Evolutionary conservation across 2,797 vertebrate genomes (phyloP).

Genomic region (Chloroceryle inda): DNA sequence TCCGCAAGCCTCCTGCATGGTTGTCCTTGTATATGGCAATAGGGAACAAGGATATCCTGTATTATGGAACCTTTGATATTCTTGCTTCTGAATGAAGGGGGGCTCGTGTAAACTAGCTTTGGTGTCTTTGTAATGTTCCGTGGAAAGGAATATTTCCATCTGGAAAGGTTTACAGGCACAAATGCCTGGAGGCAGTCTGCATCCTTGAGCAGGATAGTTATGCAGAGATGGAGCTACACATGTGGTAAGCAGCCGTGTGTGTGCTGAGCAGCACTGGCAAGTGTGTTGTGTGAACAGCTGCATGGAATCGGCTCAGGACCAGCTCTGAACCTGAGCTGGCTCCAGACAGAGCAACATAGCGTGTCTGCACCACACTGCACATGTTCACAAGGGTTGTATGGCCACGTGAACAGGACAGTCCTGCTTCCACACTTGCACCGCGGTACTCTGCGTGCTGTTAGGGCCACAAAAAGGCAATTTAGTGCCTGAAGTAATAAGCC

Average conservation of each 20-base stretch:
- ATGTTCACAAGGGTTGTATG: rapidly evolving
- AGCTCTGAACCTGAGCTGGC: neutral
- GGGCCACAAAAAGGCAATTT: neutral
- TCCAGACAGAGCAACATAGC: neutral
- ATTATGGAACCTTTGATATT: neutral
- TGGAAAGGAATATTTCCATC: neutral
- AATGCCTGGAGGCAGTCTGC: neutral
- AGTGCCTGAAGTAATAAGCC: neutral
- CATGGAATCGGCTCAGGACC: neutral
- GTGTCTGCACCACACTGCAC: rapidly evolving
- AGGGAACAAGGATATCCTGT: neutral
- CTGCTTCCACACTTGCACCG: neutral
- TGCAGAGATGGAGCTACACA: neutral
- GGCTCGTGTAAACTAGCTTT: neutral
- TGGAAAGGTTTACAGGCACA: neutral
- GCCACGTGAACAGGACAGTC: rapidly evolving
- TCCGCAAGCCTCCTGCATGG: neutral
- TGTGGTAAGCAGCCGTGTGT: neutral
- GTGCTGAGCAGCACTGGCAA: neutral
- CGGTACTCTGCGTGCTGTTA: neutral
- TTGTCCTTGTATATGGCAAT: neutral
- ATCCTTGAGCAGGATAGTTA: neutral
- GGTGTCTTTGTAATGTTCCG: neutral
- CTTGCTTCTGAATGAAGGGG: neutral
- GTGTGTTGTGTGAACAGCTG: neutral